Evolutionary conservation across 2,113 vertebrate genomes (phyloP), one percentile per base, ranked within the genome.

Genomic region (Galbula dea): DNA sequence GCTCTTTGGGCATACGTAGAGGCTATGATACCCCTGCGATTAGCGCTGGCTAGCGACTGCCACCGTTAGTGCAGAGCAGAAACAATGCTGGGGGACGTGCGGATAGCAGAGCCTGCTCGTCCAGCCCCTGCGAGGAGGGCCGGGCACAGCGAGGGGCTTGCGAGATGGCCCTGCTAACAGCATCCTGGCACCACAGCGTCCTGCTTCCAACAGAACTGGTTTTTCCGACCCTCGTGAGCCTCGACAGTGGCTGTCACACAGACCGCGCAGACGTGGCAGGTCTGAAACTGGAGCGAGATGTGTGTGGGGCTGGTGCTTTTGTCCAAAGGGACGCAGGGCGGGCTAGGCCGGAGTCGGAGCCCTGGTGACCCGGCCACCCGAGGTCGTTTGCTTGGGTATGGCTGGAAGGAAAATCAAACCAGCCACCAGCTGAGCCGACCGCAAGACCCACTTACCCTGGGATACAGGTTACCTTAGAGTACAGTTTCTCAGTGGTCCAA

Each of bases 21-120:
- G n/a, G n/a, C 46, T 4, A 5, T 9, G 76, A 4, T 4, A 15
- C 4, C 17, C 6, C 46, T 11, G 23, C 18, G 10, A 1, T 17
- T 9, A 11, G 45, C 37, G n/a, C 59, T 41, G 54, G 24, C 23
- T 13, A 1, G 14, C 43, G 57, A 16, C 20, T 29, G 49, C 9
- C 54, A 18, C 23, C 7, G 20, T 4, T 15, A 1, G 36, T 11
- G 45, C 32, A 2, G 22, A 27, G 9, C 34, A 27, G 19, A 4
- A 24, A 36, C 24, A 15, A 6, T 5, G 1, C 20, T 0, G 58
- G 19, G 30, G 2, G 21, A 16, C 2, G 61, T 2, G 41, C n/a
- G n/a, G n/a, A n/a, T n/a, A n/a, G n/a, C n/a, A n/a, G n/a, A n/a
- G n/a, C n/a, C n/a, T 8, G 41, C 41, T 20, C n/a, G 16, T 7